These are phyloP conservation scores for Pseudomugil gertrudae DNA, from an alignment of 2,797 vertebrate genomes.

Conservation along the genomic window DNA sequence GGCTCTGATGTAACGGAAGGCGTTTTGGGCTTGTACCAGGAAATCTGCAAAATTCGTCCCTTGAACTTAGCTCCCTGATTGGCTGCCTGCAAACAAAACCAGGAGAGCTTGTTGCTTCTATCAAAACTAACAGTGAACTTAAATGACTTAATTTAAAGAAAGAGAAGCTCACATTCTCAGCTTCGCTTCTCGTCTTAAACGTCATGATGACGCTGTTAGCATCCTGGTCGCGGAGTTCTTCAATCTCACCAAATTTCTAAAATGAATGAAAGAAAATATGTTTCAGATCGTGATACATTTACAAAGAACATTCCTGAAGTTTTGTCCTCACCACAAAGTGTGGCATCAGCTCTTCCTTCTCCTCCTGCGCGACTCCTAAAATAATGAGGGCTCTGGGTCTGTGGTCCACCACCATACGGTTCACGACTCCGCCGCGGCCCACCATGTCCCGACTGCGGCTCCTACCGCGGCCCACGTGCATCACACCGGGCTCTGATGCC, in stretches of 20 bases:
- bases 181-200: conserved; percentile 89
- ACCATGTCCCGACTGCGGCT: conserved; percentile 88
- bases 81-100: conserved; percentile 81
- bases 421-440: conserved; percentile 81
- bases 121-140: background rate
- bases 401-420: conserved; percentile 96
- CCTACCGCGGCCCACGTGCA: conserved; percentile 80
- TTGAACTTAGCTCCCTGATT: conserved; percentile 98
- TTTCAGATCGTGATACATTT: background rate
- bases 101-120: background rate
- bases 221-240: conserved; percentile 89
- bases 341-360: conserved; percentile 93
- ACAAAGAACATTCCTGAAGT: background rate
- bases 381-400: conserved; percentile 90
- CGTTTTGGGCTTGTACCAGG: conserved; percentile 97
- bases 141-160: no score
- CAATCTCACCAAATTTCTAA: conserved; percentile 91
- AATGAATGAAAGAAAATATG: no score
- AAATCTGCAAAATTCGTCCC: conserved; percentile 93
- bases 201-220: conserved; percentile 88
- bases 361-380: conserved; percentile 89
- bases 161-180: conserved; percentile 87
- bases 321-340: conserved; percentile 91
- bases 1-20: conserved; percentile 91
- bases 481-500: conserved; percentile 85